These are phyloP conservation scores for Chionoecetes opilio DNA, from an alignment of 1,140 invertebrate genomes.

Conservation along the genomic window DNA sequence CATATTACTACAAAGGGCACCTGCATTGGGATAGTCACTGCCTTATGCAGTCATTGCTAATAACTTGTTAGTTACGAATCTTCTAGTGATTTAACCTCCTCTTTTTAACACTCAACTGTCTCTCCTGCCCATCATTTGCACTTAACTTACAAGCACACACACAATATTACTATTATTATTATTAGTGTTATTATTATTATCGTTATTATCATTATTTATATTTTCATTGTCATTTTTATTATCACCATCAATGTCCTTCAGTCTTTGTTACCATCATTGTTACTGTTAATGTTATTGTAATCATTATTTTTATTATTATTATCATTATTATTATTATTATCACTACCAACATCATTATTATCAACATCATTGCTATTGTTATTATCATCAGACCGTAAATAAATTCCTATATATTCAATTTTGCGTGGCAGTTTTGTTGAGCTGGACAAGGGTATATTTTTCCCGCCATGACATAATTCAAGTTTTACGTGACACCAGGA, in stretches of 20 bases:
- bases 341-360: not conserved
- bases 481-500: constrained; percentile 28
- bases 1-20: no score
- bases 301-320: no score
- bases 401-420: not conserved
- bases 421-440: not conserved
- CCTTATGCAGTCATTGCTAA: no score
- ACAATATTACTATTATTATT: no score
- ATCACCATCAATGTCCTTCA: no score
- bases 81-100: no score
- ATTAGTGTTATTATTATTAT: no score
- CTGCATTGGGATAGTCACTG: no score
- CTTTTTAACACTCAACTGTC: no score
- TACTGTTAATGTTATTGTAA: not conserved
- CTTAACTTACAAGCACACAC: no score
- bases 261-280: not conserved
- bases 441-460: not conserved
- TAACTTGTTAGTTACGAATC: no score
- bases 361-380: not conserved
- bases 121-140: no score
- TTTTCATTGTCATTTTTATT: not conserved
- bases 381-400: not conserved
- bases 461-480: constrained; percentile 18
- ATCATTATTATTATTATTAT: not conserved
- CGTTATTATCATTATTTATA: not conserved